Base-by-base conservation (phyloP, 2,888 invertebrate genomes). In the Pseudococcus viburni region DNA sequence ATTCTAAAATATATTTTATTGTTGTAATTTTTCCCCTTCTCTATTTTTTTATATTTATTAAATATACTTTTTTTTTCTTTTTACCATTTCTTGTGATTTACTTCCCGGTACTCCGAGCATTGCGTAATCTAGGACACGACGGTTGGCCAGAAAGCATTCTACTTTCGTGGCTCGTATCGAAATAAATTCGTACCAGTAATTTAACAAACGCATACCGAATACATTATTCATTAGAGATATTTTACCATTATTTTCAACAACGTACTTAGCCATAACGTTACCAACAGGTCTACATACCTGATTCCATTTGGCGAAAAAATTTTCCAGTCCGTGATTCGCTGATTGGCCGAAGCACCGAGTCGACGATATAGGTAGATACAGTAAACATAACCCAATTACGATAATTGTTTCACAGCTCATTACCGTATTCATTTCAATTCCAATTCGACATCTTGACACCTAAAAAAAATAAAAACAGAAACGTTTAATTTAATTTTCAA, bases 51-150 rank as follows among this genome's bases (percentile, higher is more conserved):
- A 42, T 80, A 80, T 19, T 46, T 80, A 80, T 80, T 80, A 80
- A 80, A 80, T 80, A 80, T 80, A 80, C 11, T n/a, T 33, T 80
- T 80, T 80, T 80, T 80, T 73, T 73, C 73, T 33, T 59, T 73
- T 73, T 42, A 8, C 15, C 33, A 26, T 46, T 77, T 39, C 9
- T 77, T 80, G 42, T 39, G 42, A 80, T 80, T 80, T 80, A 73
- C 26, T 6, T n/a, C n/a, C 8, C 22, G 33, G 2, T 19, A 19
- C 7, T 59, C 17, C 17, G 19, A 59, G 59, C 59, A 19, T 73
- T 73, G 33, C 33, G 68, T 73, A 73, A 73, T 12, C 19, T 59
- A 19, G 59, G 19, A n/a, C 59, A 59, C 59, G 19, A 55, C 17
- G 55, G 1, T 15, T 33, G 26, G 17, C 55, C 6, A 59, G 3